These are phyloP conservation scores for Hemibagrus wyckioides DNA, from an alignment of 2,113 vertebrate genomes.

Conservation along the genomic window DNA sequence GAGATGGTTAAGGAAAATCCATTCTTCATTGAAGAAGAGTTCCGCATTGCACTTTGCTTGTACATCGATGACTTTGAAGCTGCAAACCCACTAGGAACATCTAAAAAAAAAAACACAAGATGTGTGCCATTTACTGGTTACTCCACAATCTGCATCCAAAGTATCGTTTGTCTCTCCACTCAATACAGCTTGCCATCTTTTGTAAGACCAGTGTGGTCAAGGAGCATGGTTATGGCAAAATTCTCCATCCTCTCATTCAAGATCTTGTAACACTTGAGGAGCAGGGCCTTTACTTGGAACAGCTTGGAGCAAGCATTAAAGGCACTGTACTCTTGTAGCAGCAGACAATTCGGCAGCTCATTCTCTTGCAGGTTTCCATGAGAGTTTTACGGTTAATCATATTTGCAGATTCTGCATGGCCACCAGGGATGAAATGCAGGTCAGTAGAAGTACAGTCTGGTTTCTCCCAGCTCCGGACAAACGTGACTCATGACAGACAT, in stretches of 20 bases:
- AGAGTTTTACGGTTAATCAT: conserved; percentile 4
- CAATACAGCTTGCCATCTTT: too few species aligned
- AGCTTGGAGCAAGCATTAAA: conserved; percentile 4
- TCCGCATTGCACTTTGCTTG: conserved; percentile 1
- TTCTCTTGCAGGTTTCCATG: conserved; percentile 1
- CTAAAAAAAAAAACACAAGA: too few species aligned
- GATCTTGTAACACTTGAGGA: conserved; percentile 13
- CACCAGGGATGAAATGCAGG: not conserved
- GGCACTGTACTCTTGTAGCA: conserved; percentile 1
- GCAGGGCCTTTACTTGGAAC: not conserved
- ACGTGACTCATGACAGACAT: not conserved
- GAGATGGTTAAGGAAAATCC: not conserved
- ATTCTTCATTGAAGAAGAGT: not conserved
- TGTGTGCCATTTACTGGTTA: too few species aligned
- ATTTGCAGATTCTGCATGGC: not conserved
- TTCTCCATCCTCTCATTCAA: conserved; percentile 3
- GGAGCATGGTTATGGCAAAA: conserved; percentile 4
- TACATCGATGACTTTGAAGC: conserved; percentile 9
- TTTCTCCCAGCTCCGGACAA: not conserved
- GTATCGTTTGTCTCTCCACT: too few species aligned
- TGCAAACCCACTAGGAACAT: too few species aligned
- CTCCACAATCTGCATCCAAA: too few species aligned
- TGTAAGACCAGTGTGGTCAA: too few species aligned
- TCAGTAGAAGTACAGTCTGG: too few species aligned
- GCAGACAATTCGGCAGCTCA: conserved; percentile 28